These are phyloP conservation scores for Turritopsis dohrnii DNA, from an alignment of 30 jellyfish, hydroid and myxozoan species.

Conservation along the genomic window DNA sequence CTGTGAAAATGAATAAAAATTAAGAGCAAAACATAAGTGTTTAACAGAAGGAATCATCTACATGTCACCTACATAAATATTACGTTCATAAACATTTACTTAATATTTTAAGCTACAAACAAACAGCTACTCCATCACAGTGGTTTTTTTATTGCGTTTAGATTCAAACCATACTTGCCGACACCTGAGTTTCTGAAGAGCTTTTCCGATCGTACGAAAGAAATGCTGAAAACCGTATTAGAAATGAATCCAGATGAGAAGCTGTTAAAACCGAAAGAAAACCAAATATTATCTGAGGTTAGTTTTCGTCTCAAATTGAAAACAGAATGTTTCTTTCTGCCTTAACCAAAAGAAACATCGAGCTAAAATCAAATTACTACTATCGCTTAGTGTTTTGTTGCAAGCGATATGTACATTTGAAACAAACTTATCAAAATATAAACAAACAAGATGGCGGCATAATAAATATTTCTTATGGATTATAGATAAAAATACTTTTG, in stretches of 20 bases:
- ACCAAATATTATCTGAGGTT: slow-evolving; percentile 14
- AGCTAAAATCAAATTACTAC: no score
- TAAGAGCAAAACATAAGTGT: no score
- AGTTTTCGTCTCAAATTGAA: no score
- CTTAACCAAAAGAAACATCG: no score
- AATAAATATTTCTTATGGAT: not conserved
- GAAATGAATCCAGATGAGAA: not conserved
- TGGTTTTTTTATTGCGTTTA: not conserved
- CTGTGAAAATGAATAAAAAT: not conserved
- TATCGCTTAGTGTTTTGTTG: no score
- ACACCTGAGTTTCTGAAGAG: slow-evolving; percentile 12
- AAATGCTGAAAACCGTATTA: not conserved
- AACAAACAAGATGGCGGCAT: not conserved
- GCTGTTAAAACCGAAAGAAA: slow-evolving; percentile 18
- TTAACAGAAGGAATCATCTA: no score
- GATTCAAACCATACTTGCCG: slow-evolving; percentile 16
- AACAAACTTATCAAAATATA: not conserved
- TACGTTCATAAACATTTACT: no score
- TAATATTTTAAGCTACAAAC: not conserved
- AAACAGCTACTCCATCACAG: not conserved
- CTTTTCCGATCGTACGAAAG: not conserved
- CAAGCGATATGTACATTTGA: not conserved
- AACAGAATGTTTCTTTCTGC: no score
- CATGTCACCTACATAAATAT: not conserved
- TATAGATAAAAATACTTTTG: slow-evolving; percentile 54